These are phyloP conservation scores for Sinelater perroti DNA, from an alignment of 2,888 invertebrate species.

Conservation along the genomic window DNA sequence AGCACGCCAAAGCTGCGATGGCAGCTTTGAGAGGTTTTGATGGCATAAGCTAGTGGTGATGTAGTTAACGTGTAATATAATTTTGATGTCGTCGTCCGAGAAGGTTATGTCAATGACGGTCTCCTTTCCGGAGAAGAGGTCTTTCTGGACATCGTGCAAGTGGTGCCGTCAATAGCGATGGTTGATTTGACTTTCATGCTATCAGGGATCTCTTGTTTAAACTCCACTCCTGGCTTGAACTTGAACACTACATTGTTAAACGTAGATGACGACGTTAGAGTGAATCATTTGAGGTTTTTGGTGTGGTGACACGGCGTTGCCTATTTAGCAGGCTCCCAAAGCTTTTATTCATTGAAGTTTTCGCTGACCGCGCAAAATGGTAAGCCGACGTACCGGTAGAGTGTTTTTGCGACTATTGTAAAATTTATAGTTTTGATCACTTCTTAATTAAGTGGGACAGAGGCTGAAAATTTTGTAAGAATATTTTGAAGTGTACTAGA, in stretches of 20 bases:
- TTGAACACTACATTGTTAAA: conserved; percentile 87
- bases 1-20: too few relatives aligned
- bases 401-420: too few relatives aligned
- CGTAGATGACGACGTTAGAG: conserved; percentile 83
- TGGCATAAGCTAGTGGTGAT: too few relatives aligned
- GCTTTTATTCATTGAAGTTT: too few relatives aligned
- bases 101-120: conserved; percentile 76
- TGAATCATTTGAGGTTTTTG: conserved; percentile 80
- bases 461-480: too few relatives aligned
- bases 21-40: too few relatives aligned
- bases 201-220: conserved; percentile 91
- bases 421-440: too few relatives aligned
- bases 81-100: conserved; percentile 76
- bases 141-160: conserved; percentile 84
- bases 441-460: too few relatives aligned
- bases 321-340: conserved; percentile 91
- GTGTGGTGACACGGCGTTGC: conserved; percentile 83
- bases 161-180: conserved; percentile 81
- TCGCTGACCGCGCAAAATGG: too few relatives aligned
- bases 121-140: conserved; percentile 69
- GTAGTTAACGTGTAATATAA: too few relatives aligned
- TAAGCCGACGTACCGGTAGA: too few relatives aligned
- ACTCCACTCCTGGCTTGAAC: conserved; percentile 87
- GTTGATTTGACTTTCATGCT: conserved; percentile 84
- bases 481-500: too few relatives aligned